Conservation (phyloP, 1,140 invertebrate species). For the Microvelia longipes region DNA sequence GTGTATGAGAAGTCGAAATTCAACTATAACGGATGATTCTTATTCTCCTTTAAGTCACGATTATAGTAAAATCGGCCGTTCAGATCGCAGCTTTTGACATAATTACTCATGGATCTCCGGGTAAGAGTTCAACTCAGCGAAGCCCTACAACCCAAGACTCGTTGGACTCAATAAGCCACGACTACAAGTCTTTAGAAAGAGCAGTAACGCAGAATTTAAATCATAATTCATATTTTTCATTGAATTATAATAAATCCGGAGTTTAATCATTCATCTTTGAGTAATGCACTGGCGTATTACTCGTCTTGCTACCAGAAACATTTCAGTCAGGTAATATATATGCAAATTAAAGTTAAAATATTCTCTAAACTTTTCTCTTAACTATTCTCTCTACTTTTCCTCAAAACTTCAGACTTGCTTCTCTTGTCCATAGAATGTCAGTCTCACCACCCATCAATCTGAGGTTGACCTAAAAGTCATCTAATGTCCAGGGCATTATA, state of each 20-base stretch:
- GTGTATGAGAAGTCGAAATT: background rate
- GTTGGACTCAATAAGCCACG: too few relatives aligned
- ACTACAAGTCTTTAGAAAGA: background rate
- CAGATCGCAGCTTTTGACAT: background rate
- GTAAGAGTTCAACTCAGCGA: too few relatives aligned
- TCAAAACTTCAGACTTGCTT: too few relatives aligned
- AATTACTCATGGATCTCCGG: background rate
- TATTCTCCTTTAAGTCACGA: background rate
- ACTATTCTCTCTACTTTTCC: too few relatives aligned
- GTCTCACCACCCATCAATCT: too few relatives aligned
- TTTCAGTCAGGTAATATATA: background rate
- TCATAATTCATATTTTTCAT: background rate
- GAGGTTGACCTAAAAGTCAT: too few relatives aligned
- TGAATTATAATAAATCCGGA: background rate
- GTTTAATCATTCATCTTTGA: background rate
- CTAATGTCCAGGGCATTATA: too few relatives aligned
- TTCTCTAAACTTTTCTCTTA: too few relatives aligned
- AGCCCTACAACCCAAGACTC: too few relatives aligned
- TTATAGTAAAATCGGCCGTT: background rate
- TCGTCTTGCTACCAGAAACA: background rate
- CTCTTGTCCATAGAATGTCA: too few relatives aligned
- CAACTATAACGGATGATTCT: background rate
- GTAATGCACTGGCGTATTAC: background rate
- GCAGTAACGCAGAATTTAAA: background rate
- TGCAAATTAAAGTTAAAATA: too few relatives aligned